phyloP scores from a whole-genome alignment of 2,888 invertebrate genomes.

The Galerucella pusilla region DNA sequence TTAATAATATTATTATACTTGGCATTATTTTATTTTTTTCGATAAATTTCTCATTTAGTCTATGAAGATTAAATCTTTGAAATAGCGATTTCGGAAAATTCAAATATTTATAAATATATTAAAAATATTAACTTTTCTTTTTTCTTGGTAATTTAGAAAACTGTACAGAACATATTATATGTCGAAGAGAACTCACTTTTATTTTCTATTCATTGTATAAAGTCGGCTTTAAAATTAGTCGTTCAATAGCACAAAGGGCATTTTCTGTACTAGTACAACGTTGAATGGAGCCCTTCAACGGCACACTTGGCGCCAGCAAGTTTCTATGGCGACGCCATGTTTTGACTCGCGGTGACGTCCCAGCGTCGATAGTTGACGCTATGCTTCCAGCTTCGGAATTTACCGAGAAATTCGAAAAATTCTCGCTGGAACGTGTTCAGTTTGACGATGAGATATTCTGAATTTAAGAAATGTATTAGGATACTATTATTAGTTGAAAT shows the following conservation, averaged over 20 bases:
- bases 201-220: conserved; percentile 15
- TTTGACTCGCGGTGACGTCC: conserved; percentile 61
- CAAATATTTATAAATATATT: neutral
- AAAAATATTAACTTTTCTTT: neutral
- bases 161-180: neutral
- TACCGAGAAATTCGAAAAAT: conserved; percentile 25
- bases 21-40: too few relatives aligned
- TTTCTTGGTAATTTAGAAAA: neutral
- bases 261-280: conserved; percentile 29
- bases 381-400: conserved; percentile 22
- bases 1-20: too few relatives aligned
- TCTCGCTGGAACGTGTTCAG: conserved; percentile 6
- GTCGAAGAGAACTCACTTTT: neutral
- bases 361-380: conserved; percentile 49
- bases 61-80: too few relatives aligned
- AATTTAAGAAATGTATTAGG: neutral
- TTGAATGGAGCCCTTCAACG: conserved; percentile 45
- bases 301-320: conserved; percentile 56
- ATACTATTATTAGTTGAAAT: neutral
- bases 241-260: conserved; percentile 31
- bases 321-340: conserved; percentile 62
- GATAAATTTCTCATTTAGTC: too few relatives aligned
- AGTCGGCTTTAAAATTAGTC: conserved; percentile 26
- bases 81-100: too few relatives aligned
- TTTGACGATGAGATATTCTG: neutral